phyloP scores from a whole-genome alignment of 2,113 vertebrate genomes.

The Peromyscus californicus region DNA sequence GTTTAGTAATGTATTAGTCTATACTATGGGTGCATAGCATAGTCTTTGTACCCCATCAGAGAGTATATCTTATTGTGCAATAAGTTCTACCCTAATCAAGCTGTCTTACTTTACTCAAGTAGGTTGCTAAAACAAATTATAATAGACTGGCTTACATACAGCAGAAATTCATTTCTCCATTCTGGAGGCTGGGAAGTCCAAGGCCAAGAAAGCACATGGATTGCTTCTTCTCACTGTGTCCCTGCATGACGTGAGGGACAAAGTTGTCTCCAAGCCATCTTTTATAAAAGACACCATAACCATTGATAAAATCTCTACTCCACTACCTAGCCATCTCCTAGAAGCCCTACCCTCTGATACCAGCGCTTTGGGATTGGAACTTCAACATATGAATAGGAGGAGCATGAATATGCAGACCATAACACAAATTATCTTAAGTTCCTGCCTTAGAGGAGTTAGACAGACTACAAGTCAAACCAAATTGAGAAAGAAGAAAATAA shows the following conservation, averaged over 20 bases:
- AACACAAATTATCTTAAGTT: not conserved
- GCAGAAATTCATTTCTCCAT: not conserved
- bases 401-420: not conserved
- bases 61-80: not conserved
- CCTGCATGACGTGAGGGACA: not conserved
- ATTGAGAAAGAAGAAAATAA: not conserved
- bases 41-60: not conserved
- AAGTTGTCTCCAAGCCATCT: not conserved
- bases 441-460: not conserved
- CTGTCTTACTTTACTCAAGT: not conserved
- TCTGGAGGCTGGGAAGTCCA: not conserved
- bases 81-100: conserved; percentile 6
- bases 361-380: not conserved
- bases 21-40: not conserved
- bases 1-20: not conserved
- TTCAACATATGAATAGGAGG: not conserved
- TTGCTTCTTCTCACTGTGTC: not conserved
- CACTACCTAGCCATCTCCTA: not conserved
- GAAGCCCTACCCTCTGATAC: not conserved
- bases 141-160: not conserved
- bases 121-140: not conserved
- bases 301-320: not conserved
- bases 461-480: not conserved
- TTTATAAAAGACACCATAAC: not conserved
- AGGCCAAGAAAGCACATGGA: not conserved